Evolutionary conservation across 2,113 vertebrate genomes (phyloP).

Genomic region (Poeciliopsis occidentalis): DNA sequence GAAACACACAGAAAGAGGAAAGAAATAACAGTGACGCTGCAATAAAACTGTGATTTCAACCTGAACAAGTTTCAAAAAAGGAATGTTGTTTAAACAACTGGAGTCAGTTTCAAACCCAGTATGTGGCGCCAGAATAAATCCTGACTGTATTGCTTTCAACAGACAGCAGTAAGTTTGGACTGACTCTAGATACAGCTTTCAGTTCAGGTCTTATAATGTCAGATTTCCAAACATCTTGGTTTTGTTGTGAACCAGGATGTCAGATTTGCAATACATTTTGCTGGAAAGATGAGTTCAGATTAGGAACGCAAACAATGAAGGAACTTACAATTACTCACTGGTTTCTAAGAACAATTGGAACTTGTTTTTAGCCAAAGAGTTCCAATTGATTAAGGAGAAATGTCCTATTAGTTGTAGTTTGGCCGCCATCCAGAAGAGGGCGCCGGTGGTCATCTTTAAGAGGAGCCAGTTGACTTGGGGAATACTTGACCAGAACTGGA

Average conservation of each 20-base stretch:
- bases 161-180: background rate
- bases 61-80: background rate
- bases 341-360: too few relatives aligned
- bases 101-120: constrained; percentile 15
- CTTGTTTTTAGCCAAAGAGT: too few relatives aligned
- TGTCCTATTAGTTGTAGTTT: too few relatives aligned
- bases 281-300: constrained; percentile 36
- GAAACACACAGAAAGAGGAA: constrained; percentile 2
- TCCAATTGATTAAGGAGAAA: too few relatives aligned
- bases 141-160: constrained; percentile 8
- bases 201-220: background rate
- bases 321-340: too few relatives aligned
- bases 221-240: background rate
- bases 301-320: too few relatives aligned
- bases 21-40: background rate
- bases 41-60: constrained; percentile 2
- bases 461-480: too few relatives aligned
- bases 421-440: too few relatives aligned
- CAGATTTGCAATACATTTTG: constrained; percentile 18
- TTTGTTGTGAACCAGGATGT: constrained; percentile 13
- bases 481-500: too few relatives aligned
- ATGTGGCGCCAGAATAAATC: background rate
- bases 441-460: too few relatives aligned
- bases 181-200: background rate
- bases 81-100: constrained; percentile 1